Conservation (phyloP, 2,888 invertebrate species). For the Stictocephala bisonia region DNA sequence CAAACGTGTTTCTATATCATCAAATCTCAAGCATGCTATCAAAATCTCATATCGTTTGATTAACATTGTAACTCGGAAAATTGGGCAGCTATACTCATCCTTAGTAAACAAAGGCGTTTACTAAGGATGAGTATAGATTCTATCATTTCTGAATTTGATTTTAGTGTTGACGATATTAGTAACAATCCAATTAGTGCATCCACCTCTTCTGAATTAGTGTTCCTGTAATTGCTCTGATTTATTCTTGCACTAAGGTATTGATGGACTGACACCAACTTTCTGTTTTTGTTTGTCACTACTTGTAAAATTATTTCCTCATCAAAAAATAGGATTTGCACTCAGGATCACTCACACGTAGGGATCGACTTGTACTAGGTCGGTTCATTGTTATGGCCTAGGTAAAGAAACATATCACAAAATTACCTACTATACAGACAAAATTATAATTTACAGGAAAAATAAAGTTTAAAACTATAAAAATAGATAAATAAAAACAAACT, state of each 20-base stretch:
- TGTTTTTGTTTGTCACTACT: conserved; percentile 13
- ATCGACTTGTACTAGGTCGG: no score
- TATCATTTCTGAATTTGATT: conserved; percentile 27
- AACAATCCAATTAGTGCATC: conserved; percentile 25
- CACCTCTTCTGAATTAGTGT: conserved; percentile 11
- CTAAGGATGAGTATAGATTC: no score
- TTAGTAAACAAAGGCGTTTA: no score
- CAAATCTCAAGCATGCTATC: conserved; percentile 26
- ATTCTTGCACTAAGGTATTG: not conserved
- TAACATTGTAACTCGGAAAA: conserved; percentile 31
- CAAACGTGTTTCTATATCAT: conserved; percentile 4
- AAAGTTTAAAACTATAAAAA: no score
- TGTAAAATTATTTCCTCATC: conserved; percentile 5
- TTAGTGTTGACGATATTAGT: conserved; percentile 5
- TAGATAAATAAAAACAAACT: no score
- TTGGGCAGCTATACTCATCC: conserved; percentile 13
- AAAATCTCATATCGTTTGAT: conserved; percentile 13
- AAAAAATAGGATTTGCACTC: no score
- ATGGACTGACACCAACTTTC: conserved; percentile 11
- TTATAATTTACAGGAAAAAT: no score
- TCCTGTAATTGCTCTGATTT: conserved; percentile 2
- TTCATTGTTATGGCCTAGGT: no score
- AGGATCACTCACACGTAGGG: no score
- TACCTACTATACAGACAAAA: no score
- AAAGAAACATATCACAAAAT: no score